Percentiles rank a stretch among this genome's conserved stretches.
These are phyloP conservation scores for Pangasianodon hypophthalmus DNA, from an alignment of 2,113 vertebrate genomes.

Conservation along the genomic window DNA sequence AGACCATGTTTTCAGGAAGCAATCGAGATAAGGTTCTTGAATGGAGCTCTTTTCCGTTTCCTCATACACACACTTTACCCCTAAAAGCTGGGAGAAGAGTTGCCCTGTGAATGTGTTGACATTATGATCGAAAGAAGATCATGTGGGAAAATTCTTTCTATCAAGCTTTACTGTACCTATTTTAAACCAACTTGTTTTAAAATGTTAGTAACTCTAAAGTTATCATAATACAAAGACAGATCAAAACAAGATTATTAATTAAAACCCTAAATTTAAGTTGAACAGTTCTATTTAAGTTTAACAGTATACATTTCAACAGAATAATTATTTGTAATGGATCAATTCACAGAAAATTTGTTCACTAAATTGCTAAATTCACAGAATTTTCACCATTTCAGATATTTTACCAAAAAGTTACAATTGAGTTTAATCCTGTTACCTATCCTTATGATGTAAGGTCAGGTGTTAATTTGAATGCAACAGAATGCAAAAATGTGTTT, in stretches of 20 bases:
- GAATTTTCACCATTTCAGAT: background rate
- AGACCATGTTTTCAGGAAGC: slow-evolving; percentile 80
- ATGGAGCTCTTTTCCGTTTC: slow-evolving; percentile 70
- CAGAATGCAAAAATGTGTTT: background rate
- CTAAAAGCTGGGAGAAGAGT: slow-evolving; percentile 75
- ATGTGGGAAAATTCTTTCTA: slow-evolving; percentile 58
- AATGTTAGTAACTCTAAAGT: background rate
- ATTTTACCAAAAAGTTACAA: background rate
- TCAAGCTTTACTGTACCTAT: background rate
- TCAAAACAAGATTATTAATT: background rate
- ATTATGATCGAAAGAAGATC: slow-evolving; percentile 62
- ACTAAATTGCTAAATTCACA: background rate
- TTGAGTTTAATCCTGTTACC: background rate
- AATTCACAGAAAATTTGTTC: background rate
- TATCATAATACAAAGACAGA: background rate
- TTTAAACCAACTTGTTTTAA: background rate
- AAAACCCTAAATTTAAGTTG: background rate
- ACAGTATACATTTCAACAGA: background rate
- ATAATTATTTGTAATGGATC: background rate
- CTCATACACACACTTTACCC: slow-evolving; percentile 62
- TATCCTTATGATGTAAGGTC: background rate
- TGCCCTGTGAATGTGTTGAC: slow-evolving; percentile 66
- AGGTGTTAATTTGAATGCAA: background rate
- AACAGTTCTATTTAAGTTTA: background rate
- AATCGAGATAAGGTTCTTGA: slow-evolving; percentile 80